phyloP scores from a whole-genome alignment of 2,888 invertebrate species.

The Drosophila stalkeri region DNA sequence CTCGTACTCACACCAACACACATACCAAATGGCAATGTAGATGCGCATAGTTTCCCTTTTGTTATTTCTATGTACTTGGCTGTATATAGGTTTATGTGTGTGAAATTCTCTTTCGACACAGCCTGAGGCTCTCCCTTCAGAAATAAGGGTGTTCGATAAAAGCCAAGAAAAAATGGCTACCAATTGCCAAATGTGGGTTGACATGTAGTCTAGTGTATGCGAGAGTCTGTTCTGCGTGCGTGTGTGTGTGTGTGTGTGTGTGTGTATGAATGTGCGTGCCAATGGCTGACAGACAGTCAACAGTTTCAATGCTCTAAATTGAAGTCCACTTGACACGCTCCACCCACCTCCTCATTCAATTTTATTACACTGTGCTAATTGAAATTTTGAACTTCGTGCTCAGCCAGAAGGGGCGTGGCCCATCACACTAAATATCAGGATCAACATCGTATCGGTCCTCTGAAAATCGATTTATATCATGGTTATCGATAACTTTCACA shows the following conservation, averaged over 20 bases:
- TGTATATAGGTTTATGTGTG: conserved; percentile 25
- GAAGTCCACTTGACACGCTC: conserved; percentile 74
- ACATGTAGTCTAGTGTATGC: conserved; percentile 27
- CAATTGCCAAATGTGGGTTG: conserved; percentile 70
- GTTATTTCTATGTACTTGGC: conserved; percentile 27
- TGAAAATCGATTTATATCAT: too few species aligned
- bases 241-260: conserved; percentile 1
- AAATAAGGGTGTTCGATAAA: conserved; percentile 75
- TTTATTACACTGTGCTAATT: background rate
- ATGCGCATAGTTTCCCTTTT: conserved; percentile 73
- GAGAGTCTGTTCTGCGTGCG: background rate
- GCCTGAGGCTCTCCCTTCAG: conserved; percentile 47
- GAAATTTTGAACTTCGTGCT: background rate
- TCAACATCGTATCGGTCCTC: too few species aligned
- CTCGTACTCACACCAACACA: conserved; percentile 36
- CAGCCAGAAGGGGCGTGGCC: background rate
- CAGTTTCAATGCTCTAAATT: conserved; percentile 71
- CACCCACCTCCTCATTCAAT: conserved; percentile 17
- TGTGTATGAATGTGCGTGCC: conserved; percentile 51
- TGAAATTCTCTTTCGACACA: conserved; percentile 40
- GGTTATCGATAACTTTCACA: too few species aligned
- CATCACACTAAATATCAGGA: too few species aligned
- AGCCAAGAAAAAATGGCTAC: conserved; percentile 76
- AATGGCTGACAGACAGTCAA: conserved; percentile 78
- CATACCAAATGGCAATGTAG: conserved; percentile 37